Percentiles rank a stretch among this genome's conserved stretches.
Conservation (phyloP, 2,888 invertebrate genomes). For the Lampropteryx suffumata region DNA sequence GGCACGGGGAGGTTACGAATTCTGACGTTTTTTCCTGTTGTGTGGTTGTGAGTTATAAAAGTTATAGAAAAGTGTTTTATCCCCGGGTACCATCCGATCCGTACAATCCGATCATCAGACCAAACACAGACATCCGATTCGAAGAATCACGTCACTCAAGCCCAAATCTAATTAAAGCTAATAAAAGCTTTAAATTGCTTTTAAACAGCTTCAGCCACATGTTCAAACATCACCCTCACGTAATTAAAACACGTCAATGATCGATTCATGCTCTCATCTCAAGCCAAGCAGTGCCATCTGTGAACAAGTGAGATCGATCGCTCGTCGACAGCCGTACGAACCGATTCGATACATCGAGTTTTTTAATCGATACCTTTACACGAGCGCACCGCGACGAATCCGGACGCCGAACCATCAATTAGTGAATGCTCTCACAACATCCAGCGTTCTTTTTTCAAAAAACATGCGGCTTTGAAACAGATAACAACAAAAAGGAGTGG, state of each 20-base stretch:
- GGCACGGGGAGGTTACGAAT: constrained; percentile 4
- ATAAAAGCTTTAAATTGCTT: constrained; percentile 50
- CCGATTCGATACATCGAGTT: constrained; percentile 70
- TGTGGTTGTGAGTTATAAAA: not conserved
- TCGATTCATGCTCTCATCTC: constrained; percentile 45
- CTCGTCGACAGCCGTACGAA: constrained; percentile 63
- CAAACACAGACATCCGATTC: constrained; percentile 9
- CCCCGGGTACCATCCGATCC: no score
- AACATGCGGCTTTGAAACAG: constrained; percentile 67
- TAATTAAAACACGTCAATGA: constrained; percentile 53
- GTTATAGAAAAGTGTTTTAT: no score
- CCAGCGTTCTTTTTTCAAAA: constrained; percentile 59
- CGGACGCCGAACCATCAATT: constrained; percentile 67
- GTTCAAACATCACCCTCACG: constrained; percentile 48
- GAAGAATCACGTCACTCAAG: constrained; percentile 9
- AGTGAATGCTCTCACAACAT: constrained; percentile 72
- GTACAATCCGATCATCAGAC: no score
- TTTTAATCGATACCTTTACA: constrained; percentile 48
- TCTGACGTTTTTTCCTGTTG: constrained; percentile 10
- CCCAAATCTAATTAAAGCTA: constrained; percentile 50
- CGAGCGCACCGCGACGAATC: constrained; percentile 62
- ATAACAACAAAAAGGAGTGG: constrained; percentile 57
- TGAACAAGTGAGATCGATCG: constrained; percentile 55
- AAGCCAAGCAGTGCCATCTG: constrained; percentile 63
- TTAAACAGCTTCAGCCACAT: constrained; percentile 46